Evolutionary conservation across 1,140 invertebrate genomes (phyloP), one percentile per base, ranked within the genome.

Genomic region (Nebria ingens): DNA sequence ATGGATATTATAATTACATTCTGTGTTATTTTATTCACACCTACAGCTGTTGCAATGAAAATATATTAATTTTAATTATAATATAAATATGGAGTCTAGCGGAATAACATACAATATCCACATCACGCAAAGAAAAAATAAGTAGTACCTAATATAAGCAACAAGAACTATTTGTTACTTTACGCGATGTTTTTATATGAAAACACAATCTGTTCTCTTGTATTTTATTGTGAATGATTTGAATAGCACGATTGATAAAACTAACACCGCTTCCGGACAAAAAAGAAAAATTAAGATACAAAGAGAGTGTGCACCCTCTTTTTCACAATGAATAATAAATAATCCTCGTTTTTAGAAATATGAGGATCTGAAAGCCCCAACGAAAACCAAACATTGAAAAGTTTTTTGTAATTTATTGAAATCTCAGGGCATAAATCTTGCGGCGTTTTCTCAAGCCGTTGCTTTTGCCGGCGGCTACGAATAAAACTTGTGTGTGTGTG

Each of bases 371-470:
- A 45, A 45, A 45, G 40, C 9, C n/a, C n/a, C n/a, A 45, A 17
- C 40, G 40, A 45, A 45, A 45, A n/a, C 40, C 40, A 45, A 45
- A 45, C 40, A 45, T 45, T 45, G 40, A 45, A 45, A 45, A 45
- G 9, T 45, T 45, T 45, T 45, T 45, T 45, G 40, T 45, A 45
- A 45, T 45, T 45, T 45, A 45, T 45, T 45, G 40, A 45, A 45
- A 45, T 45, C 40, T 45, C 15, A 17, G 17, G n/a, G 17, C 40
- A 45, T 45, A 45, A 45, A 45, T 45, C 40, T 45, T 45, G 40
- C 40, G 40, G 40, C 40, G 40, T 45, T 45, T 45, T 45, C 40
- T 45, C 40, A 45, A 45, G 9, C 17, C 40, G 15, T 17, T 45
- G 40, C 40, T 45, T 13, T 17, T 17, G 40, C 40, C 15, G 40